Evolutionary conservation across 2,888 invertebrate species (phyloP), one percentile per base, ranked within the genome.

Genomic region (Chrysodeixis includens): DNA sequence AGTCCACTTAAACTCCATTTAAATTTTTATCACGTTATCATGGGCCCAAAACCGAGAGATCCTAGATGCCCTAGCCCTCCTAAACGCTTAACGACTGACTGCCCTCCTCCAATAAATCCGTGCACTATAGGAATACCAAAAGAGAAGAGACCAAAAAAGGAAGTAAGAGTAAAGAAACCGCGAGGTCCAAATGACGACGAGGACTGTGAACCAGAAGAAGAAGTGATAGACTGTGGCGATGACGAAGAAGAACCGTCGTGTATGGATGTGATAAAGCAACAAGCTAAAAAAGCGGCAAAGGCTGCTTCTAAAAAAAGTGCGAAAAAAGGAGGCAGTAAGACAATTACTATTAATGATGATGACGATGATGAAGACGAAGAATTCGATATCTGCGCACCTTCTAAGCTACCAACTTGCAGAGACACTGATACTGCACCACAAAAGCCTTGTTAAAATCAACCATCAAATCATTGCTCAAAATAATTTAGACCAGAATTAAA

Each of bases 71-170:
- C 62, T 6, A n/a, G n/a, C 56, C 49, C 35, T 12, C 3, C 1
- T 16, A 16, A 16, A 44, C 16, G n/a, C 3, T 40, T n/a, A 3
- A n/a, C 7, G 12, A 10, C 14, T 20, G 20, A 30, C 14, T 63
- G 63, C 14, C 63, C 63, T 0, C 44, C 57, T 26, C 30, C 20
- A 18, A 64, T 64, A 30, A 54, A 58, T 20, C 63, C 57, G 4
- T 64, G 63, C 22, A 26, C 30, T 8, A 3, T 64, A 32, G 22
- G 2, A 12, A n/a, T 1, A 7, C 30, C 6, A 12, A 9, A n/a
- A 16, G 5, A 14, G 18, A 44, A 20, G 14, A 46, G 30, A 10
- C 14, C 18, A 16, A 56, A 32, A 12, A 12, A 35, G 4, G 51
- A n/a, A 56, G 14, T 18, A 8, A 16, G 18, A 3, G 1, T 6